Percentiles rank a stretch among this genome's conserved stretches.
phyloP scores from a whole-genome alignment of 2,113 vertebrate genomes.

The Macaca mulatta region DNA sequence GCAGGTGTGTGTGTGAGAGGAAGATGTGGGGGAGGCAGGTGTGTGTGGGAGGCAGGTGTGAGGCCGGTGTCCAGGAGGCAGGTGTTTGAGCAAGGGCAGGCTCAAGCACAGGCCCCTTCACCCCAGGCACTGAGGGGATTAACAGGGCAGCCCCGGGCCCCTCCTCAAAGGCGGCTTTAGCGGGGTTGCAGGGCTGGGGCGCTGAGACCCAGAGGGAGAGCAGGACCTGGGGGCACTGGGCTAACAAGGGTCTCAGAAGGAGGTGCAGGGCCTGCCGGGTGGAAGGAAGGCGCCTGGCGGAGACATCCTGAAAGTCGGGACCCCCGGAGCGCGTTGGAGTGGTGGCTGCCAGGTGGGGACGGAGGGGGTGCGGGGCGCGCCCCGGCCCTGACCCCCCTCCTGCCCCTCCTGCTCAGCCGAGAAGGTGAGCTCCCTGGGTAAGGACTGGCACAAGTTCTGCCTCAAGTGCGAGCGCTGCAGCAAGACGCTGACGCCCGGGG shows the following conservation, averaged over 20 bases:
- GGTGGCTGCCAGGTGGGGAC: neutral
- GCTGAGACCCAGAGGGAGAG: neutral
- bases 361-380: rapidly evolving
- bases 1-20: neutral
- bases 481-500: constrained; percentile 93
- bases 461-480: constrained; percentile 95
- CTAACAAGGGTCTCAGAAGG: neutral
- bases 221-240: neutral
- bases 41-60: neutral
- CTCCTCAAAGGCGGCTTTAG: too few relatives aligned
- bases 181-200: neutral
- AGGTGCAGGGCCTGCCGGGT: neutral
- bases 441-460: constrained; percentile 98
- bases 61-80: neutral
- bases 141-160: too few relatives aligned
- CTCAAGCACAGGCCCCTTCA: neutral
- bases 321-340: neutral
- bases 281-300: too few relatives aligned
- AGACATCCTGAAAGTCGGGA: too few relatives aligned
- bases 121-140: neutral
- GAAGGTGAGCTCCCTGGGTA: constrained; percentile 94
- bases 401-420: constrained; percentile 81
- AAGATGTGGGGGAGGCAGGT: neutral
- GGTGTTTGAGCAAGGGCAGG: neutral
- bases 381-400: neutral